Conservation (phyloP, 2,113 vertebrate genomes). For the Peucedramus taeniatus region DNA sequence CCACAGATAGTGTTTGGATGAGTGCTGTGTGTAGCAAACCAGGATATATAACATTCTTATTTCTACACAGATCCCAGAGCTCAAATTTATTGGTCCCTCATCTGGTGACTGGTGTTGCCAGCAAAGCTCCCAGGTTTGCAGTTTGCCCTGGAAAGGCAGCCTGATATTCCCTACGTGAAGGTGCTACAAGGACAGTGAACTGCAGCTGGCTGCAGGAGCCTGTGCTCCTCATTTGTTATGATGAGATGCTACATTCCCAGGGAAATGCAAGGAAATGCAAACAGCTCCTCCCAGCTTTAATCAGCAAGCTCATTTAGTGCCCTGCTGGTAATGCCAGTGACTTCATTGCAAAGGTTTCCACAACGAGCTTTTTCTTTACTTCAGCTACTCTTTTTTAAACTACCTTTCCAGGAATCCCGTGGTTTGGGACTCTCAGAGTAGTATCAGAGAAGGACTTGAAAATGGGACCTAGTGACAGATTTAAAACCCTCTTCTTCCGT, state of each 20-base stretch:
- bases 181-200: not conserved
- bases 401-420: fast-evolving
- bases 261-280: not conserved
- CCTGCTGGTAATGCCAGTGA: not conserved
- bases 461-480: not conserved
- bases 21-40: not conserved
- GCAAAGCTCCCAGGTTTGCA: not conserved
- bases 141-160: not conserved
- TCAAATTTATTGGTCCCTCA: fast-evolving
- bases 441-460: not conserved
- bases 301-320: not conserved
- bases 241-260: not conserved
- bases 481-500: not conserved
- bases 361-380: not conserved
- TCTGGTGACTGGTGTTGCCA: not conserved
- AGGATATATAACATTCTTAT: not conserved
- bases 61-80: fast-evolving
- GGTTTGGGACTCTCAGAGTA: not conserved
- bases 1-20: fast-evolving
- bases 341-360: not conserved
- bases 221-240: too few species aligned
- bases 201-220: not conserved
- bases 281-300: not conserved
- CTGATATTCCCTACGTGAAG: not conserved
- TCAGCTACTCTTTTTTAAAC: not conserved